These are phyloP conservation scores for Eupithecia insigniata DNA, from an alignment of 2,888 invertebrate species.

Conservation along the genomic window DNA sequence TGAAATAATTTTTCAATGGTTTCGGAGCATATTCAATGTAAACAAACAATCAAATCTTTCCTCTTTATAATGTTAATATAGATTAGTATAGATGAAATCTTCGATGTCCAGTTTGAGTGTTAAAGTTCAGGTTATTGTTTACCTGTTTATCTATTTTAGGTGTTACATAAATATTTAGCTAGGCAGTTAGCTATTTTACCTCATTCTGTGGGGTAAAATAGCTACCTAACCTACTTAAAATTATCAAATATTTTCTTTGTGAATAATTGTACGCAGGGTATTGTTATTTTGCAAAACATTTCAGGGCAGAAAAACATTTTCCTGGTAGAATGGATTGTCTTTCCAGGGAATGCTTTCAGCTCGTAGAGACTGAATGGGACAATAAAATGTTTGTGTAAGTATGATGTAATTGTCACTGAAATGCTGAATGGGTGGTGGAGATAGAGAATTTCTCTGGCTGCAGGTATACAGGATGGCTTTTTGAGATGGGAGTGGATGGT, in stretches of 20 bases:
- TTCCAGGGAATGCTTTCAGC: slow-evolving; percentile 21
- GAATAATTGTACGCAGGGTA: slow-evolving; percentile 4
- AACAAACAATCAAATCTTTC: too few species aligned
- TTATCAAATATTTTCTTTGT: slow-evolving; percentile 3
- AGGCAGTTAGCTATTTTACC: not conserved
- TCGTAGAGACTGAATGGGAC: slow-evolving; percentile 57
- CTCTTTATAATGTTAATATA: too few species aligned
- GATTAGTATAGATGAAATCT: too few species aligned
- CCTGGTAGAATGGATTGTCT: slow-evolving; percentile 18
- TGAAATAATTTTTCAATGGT: too few species aligned
- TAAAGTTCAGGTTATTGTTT: too few species aligned
- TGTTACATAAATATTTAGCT: not conserved
- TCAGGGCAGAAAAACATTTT: slow-evolving; percentile 24
- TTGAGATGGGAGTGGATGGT: too few species aligned
- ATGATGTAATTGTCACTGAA: slow-evolving; percentile 3
- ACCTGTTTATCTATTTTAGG: too few species aligned
- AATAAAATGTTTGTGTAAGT: slow-evolving; percentile 62
- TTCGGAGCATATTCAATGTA: too few species aligned
- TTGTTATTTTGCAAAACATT: slow-evolving; percentile 22
- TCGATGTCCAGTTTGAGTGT: too few species aligned
- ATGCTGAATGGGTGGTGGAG: not conserved
- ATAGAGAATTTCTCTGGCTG: not conserved
- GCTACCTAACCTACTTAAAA: not conserved
- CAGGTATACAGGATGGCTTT: not conserved
- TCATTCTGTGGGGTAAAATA: too few species aligned